Conservation (phyloP, 2,113 vertebrate species). For the Microcebus jonahi region DNA sequence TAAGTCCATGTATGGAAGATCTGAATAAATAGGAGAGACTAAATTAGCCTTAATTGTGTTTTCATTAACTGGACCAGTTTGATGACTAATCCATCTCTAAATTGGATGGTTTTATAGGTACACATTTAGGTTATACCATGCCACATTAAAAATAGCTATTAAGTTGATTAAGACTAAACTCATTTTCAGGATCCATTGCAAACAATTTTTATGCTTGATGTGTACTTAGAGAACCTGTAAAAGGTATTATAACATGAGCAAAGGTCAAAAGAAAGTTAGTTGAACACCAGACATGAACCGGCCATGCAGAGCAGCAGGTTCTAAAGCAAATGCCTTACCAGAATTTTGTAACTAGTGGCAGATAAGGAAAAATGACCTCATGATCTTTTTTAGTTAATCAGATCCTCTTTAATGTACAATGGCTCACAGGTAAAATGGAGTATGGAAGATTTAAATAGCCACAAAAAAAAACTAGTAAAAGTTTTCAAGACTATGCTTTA, state of each 20-base stretch:
- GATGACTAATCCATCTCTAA: constrained; percentile 54
- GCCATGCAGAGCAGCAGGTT: neutral
- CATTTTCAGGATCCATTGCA: constrained; percentile 20
- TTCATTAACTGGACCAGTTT: constrained; percentile 51
- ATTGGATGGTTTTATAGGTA: constrained; percentile 38
- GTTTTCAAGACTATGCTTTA: neutral
- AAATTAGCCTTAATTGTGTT: constrained; percentile 39
- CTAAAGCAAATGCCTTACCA: neutral
- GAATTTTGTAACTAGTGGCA: neutral
- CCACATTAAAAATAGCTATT: constrained; percentile 47
- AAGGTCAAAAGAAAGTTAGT: neutral
- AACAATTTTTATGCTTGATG: neutral
- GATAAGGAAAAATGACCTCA: neutral
- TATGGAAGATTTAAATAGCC: neutral
- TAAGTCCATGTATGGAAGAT: neutral
- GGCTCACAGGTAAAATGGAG: neutral
- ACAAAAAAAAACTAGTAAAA: neutral
- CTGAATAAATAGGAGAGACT: neutral
- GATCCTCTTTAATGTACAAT: neutral
- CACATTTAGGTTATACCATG: constrained; percentile 25
- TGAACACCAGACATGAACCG: neutral
- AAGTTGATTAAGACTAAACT: constrained; percentile 56
- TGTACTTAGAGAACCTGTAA: neutral
- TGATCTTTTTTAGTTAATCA: neutral
- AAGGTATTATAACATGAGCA: neutral